Conservation (phyloP, 2,888 invertebrate species). For the Anorthoa munda region DNA sequence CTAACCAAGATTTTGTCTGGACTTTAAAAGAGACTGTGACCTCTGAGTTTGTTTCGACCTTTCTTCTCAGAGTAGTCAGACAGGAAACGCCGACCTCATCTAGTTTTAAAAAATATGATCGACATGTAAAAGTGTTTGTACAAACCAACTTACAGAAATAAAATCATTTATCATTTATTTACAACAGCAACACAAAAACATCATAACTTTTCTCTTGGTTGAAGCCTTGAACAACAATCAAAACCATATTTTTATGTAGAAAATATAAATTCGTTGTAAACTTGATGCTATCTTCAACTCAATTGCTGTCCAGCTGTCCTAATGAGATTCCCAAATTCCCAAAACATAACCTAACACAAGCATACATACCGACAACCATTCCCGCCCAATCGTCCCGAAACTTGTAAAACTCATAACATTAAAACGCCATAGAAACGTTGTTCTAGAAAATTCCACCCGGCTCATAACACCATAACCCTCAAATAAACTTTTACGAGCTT, state of each 20-base stretch:
- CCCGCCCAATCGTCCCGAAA: conserved; percentile 38
- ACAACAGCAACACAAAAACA: too few relatives aligned
- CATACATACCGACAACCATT: neutral
- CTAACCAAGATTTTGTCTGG: too few relatives aligned
- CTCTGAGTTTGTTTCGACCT: too few relatives aligned
- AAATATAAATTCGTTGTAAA: neutral
- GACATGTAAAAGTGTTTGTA: too few relatives aligned
- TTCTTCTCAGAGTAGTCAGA: too few relatives aligned
- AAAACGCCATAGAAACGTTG: conserved; percentile 48
- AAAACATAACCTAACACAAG: conserved; percentile 1
- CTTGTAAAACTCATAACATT: conserved; percentile 56
- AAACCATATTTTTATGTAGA: too few relatives aligned
- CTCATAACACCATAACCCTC: conserved; percentile 60
- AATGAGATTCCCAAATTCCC: neutral
- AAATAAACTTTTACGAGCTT: conserved; percentile 67
- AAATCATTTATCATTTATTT: too few relatives aligned
- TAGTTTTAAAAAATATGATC: too few relatives aligned
- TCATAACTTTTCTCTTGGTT: neutral
- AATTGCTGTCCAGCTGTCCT: neutral
- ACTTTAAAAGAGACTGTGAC: too few relatives aligned
- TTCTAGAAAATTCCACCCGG: conserved; percentile 49
- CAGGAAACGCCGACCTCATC: too few relatives aligned
- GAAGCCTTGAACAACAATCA: too few relatives aligned
- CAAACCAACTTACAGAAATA: too few relatives aligned
- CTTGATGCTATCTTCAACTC: neutral